These are phyloP conservation scores for Litoditis marina DNA, from an alignment of 2,888 invertebrate genomes.

Conservation along the genomic window DNA sequence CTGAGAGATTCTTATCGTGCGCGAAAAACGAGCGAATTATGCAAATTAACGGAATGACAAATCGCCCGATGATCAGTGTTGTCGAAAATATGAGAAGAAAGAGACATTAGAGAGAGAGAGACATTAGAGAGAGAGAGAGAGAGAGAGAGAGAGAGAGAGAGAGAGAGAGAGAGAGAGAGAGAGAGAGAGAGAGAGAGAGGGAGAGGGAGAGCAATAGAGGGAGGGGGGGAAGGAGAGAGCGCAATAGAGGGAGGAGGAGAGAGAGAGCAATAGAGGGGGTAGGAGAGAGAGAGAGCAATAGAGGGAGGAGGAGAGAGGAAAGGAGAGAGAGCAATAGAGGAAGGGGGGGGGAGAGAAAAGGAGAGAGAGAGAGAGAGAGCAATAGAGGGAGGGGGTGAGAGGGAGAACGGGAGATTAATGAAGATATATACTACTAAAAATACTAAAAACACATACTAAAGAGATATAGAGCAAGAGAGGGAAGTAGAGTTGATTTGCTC, in stretches of 20 bases:
- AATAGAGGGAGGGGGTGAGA: neutral
- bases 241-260: neutral
- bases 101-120: too few species aligned
- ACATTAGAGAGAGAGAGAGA: neutral
- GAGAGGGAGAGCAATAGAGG: neutral
- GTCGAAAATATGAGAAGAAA: too few species aligned
- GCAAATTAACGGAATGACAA: too few species aligned
- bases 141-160: neutral
- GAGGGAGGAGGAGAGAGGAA: neutral
- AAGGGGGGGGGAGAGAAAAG: neutral
- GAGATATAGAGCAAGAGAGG: too few species aligned
- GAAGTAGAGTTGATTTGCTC: too few species aligned
- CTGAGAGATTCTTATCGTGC: too few species aligned
- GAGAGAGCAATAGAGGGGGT: neutral
- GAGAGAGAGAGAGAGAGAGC: neutral
- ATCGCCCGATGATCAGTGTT: too few species aligned
- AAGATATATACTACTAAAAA: too few species aligned
- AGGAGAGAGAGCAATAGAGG: neutral
- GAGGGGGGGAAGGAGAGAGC: neutral
- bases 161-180: neutral
- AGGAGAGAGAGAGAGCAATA: neutral
- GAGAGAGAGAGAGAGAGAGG: neutral
- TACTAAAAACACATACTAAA: too few species aligned
- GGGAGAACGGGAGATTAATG: slow-evolving; percentile 1
- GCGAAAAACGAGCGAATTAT: too few species aligned